Percentiles rank a stretch among this genome's conserved stretches.
phyloP scores from a whole-genome alignment of 2,113 vertebrate species.

The Sula dactylatra region DNA sequence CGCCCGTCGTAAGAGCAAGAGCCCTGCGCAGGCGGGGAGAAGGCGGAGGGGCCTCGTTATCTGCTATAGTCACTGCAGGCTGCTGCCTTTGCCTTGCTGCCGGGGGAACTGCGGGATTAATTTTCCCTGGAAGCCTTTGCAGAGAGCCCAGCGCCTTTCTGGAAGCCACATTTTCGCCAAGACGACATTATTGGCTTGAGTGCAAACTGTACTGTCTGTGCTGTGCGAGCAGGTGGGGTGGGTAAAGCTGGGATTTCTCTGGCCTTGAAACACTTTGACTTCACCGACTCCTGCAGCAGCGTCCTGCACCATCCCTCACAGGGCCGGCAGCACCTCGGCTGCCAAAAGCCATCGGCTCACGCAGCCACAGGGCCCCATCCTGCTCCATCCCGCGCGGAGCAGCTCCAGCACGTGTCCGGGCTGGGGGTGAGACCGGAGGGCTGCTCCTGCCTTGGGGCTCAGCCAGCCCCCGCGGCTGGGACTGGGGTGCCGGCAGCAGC shows the following conservation, averaged over 20 bases:
- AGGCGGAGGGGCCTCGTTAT: not conserved
- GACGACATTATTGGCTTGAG: not conserved
- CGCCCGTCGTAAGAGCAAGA: not conserved
- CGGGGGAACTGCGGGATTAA: not conserved
- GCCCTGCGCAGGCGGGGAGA: not conserved
- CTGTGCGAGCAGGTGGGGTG: not conserved
- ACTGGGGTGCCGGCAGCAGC: not conserved
- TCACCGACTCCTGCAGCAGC: not conserved
- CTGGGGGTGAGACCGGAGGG: not conserved
- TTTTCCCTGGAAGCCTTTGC: not conserved
- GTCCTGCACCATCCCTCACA: accelerated
- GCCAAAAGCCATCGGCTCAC: not conserved
- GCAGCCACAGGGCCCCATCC: not conserved
- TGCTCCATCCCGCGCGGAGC: accelerated
- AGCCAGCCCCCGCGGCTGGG: accelerated
- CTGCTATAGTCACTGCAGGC: not conserved
- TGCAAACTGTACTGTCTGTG: not conserved
- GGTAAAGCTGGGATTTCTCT: not conserved
- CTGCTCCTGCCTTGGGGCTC: not conserved
- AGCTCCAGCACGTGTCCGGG: not conserved
- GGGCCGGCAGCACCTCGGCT: not conserved
- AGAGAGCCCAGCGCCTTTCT: not conserved
- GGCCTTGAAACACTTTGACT: not conserved
- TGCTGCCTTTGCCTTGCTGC: not conserved
- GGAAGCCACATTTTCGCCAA: not conserved